Evolutionary conservation across 2,113 vertebrate species (phyloP).

Genomic region (Garra rufa): DNA sequence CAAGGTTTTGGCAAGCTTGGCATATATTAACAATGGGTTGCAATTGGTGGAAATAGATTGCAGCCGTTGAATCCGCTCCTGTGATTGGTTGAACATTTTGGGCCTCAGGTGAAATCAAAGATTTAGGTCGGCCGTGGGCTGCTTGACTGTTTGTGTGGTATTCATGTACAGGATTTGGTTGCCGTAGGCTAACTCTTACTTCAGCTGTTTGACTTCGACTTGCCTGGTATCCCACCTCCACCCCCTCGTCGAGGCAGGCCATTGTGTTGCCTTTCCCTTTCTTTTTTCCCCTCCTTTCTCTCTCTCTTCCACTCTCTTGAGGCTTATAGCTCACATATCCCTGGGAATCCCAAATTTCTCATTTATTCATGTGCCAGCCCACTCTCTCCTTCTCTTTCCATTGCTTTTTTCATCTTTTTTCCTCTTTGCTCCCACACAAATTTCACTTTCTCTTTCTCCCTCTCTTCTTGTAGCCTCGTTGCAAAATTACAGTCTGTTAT

Average conservation of each 20-base stretch:
- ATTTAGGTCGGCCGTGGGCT: constrained; percentile 68
- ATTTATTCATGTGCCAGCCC: constrained; percentile 45
- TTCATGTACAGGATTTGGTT: constrained; percentile 56
- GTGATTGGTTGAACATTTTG: constrained; percentile 51
- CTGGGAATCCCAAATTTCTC: constrained; percentile 34
- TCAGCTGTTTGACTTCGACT: constrained; percentile 29
- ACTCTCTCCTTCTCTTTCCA: constrained; percentile 20
- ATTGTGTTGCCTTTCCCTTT: not conserved
- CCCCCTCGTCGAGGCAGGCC: not conserved
- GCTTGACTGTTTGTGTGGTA: constrained; percentile 49
- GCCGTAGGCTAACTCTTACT: constrained; percentile 50
- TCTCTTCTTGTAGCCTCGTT: constrained; percentile 29
- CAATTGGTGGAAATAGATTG: not conserved
- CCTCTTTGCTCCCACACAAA: constrained; percentile 34
- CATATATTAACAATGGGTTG: not conserved
- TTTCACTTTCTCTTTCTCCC: constrained; percentile 30
- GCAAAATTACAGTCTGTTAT: constrained; percentile 61
- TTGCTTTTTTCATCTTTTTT: constrained; percentile 30
- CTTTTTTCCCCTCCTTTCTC: constrained; percentile 16
- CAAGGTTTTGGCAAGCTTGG: not conserved
- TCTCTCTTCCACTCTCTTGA: constrained; percentile 30
- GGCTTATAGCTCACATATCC: constrained; percentile 35
- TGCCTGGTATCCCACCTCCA: constrained; percentile 24
- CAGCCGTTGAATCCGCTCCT: not conserved
- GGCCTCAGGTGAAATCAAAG: constrained; percentile 65